These are phyloP conservation scores for Brachionus manjavacas DNA, from an alignment of 1,140 invertebrate genomes.

Conservation along the genomic window DNA sequence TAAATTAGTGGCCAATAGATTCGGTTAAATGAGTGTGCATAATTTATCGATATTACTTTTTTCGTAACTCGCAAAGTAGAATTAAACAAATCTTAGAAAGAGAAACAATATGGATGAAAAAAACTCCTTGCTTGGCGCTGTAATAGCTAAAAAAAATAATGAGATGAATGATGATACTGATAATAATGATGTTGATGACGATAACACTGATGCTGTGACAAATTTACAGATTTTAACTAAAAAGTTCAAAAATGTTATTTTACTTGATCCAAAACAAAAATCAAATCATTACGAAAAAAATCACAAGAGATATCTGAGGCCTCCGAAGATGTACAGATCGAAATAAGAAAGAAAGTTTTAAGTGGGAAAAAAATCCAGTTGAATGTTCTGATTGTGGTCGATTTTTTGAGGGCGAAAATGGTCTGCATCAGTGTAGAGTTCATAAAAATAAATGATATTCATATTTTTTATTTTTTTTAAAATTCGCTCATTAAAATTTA, in stretches of 20 bases:
- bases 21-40: neutral
- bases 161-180: too few relatives aligned
- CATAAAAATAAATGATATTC: neutral
- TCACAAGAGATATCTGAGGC: too few relatives aligned
- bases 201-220: neutral
- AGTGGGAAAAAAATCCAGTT: too few relatives aligned
- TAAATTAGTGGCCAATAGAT: neutral
- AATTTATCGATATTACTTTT: neutral
- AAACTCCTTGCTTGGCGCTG: too few relatives aligned
- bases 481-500: neutral
- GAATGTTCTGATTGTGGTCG: neutral
- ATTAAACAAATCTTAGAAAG: too few relatives aligned
- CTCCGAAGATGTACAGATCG: too few relatives aligned
- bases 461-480: neutral
- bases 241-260: neutral
- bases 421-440: neutral
- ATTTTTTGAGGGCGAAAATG: neutral
- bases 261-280: neutral
- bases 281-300: neutral
- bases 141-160: too few relatives aligned
- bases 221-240: neutral
- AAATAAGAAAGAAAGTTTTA: too few relatives aligned
- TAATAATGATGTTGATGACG: too few relatives aligned
- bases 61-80: too few relatives aligned
- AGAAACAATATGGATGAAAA: too few relatives aligned